Conservation (phyloP, 1,140 invertebrate species). For the Cydia amplana region DNA sequence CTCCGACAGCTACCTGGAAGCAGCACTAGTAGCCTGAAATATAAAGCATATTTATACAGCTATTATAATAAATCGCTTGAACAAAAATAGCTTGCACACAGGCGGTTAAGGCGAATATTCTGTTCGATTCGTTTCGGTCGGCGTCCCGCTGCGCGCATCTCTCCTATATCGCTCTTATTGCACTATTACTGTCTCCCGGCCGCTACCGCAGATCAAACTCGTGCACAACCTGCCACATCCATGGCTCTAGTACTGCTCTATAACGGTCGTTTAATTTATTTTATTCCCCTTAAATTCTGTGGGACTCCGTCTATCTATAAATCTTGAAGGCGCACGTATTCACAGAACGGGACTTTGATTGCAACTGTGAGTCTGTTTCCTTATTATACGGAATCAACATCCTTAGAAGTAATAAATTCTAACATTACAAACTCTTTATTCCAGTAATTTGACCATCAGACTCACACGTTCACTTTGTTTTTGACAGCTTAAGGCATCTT, state of each 20-base stretch:
- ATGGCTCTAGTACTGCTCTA: conserved; percentile 40
- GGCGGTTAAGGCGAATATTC: conserved; percentile 36
- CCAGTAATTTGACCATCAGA: no score
- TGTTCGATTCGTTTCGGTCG: conserved; percentile 42
- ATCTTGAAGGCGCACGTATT: conserved; percentile 18
- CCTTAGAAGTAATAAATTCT: background rate
- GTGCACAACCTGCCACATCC: conserved; percentile 54
- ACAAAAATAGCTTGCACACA: conserved; percentile 47
- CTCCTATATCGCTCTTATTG: conserved; percentile 59
- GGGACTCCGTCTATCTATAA: conserved; percentile 14
- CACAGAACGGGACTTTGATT: conserved; percentile 24
- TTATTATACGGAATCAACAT: background rate
- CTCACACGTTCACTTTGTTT: background rate
- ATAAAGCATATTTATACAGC: conserved; percentile 32
- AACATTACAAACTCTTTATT: no score
- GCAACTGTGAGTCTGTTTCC: background rate
- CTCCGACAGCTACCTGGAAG: background rate
- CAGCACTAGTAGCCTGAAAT: background rate
- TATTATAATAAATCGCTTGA: conserved; percentile 57
- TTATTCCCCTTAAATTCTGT: conserved; percentile 35
- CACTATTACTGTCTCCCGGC: conserved; percentile 52
- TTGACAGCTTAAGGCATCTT: background rate
- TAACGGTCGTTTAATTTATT: conserved; percentile 33
- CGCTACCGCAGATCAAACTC: conserved; percentile 61
- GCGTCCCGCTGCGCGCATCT: conserved; percentile 56